Conservation (phyloP, 2,797 vertebrate genomes). For the Rhinophrynus dorsalis region DNA sequence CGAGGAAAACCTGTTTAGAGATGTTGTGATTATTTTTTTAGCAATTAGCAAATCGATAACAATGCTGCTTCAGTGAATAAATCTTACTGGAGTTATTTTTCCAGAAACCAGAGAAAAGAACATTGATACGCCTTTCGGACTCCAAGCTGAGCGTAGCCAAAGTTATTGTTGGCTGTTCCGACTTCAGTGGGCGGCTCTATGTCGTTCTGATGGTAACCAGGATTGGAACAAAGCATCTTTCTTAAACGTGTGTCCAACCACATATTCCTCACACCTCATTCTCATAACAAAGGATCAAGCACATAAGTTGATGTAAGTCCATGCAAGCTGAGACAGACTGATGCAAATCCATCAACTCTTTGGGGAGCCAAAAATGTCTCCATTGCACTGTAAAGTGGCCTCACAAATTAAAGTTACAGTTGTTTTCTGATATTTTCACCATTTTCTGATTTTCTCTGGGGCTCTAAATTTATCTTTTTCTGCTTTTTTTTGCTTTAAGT, state of each 20-base stretch:
- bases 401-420: too few species aligned
- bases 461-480: too few species aligned
- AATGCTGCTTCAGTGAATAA: neutral
- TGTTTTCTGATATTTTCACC: too few species aligned
- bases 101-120: neutral
- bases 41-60: neutral
- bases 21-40: neutral
- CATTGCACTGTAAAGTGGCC: too few species aligned
- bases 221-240: neutral
- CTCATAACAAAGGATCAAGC: slow-evolving; percentile 36
- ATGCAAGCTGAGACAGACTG: neutral
- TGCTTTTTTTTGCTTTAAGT: too few species aligned
- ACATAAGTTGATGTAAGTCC: neutral
- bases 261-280: slow-evolving; percentile 53
- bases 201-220: neutral
- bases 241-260: neutral
- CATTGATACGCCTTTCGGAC: neutral
- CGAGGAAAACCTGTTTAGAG: neutral
- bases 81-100: neutral
- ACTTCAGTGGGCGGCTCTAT: neutral
- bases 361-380: too few species aligned
- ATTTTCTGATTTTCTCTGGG: too few species aligned
- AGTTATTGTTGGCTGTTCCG: slow-evolving; percentile 4
- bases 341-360: too few species aligned
- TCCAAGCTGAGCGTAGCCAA: slow-evolving; percentile 1